Conservation (phyloP, 2,113 vertebrate genomes). For the Heterotilapia buettikoferi region DNA sequence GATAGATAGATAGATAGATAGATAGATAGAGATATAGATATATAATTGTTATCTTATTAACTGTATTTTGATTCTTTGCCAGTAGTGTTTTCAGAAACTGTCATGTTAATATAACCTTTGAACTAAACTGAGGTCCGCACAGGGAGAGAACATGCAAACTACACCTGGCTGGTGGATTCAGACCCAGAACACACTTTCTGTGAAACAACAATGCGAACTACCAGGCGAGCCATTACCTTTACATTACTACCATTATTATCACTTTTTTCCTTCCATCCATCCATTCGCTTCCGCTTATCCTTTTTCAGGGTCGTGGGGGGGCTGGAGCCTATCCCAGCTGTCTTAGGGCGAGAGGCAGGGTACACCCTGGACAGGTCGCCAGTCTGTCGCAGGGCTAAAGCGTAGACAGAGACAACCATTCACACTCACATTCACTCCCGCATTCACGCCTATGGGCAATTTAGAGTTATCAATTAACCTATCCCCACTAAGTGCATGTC, state of each 20-base stretch:
- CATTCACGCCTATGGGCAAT: background rate
- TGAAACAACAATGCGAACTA: background rate
- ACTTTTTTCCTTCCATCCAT: background rate
- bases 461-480: background rate
- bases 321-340: background rate
- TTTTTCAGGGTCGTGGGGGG: background rate
- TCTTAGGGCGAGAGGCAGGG: accelerated
- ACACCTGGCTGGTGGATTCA: background rate
- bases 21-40: no score
- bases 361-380: background rate
- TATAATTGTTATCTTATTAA: accelerated
- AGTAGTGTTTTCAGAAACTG: background rate
- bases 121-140: background rate
- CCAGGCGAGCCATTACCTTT: background rate
- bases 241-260: background rate
- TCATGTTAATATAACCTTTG: background rate
- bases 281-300: accelerated
- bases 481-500: background rate
- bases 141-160: background rate
- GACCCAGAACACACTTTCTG: background rate
- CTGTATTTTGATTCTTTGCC: background rate
- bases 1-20: no score
- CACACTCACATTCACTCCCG: background rate
- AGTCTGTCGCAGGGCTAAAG: background rate
- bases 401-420: background rate